phyloP scores from a whole-genome alignment of 1,140 invertebrate genomes.

The Rhagoletis pomonella region DNA sequence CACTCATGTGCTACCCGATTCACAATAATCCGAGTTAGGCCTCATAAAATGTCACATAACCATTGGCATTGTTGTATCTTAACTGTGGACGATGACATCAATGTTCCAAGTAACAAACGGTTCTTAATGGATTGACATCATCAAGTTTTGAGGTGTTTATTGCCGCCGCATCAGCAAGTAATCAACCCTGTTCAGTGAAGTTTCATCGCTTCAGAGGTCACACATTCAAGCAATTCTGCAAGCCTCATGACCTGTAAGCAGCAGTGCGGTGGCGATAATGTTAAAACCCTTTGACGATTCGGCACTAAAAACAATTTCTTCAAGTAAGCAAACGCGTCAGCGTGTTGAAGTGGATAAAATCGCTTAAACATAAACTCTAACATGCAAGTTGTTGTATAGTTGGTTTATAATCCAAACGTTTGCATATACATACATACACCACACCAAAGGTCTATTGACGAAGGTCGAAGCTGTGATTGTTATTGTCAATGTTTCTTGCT shows the following conservation, averaged over 20 bases:
- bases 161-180: background rate
- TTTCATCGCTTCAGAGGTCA: too few species aligned
- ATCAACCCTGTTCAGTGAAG: background rate
- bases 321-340: background rate
- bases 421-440: background rate
- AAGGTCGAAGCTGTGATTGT: background rate
- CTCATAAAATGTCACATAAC: background rate
- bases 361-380: background rate
- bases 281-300: background rate
- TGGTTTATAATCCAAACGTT: background rate
- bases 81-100: background rate
- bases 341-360: background rate
- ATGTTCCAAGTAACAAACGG: background rate
- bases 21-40: background rate
- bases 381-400: background rate
- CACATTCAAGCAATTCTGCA: too few species aligned
- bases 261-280: background rate
- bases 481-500: background rate
- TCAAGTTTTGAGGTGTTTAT: constrained; percentile 37
- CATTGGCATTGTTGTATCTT: background rate
- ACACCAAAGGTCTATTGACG: background rate
- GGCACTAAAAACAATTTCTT: constrained; percentile 27
- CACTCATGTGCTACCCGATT: background rate
- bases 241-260: too few species aligned
- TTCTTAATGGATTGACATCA: constrained; percentile 39